These are phyloP conservation scores for Calephelis nemesis DNA, from an alignment of 1,140 invertebrate genomes.

Conservation along the genomic window DNA sequence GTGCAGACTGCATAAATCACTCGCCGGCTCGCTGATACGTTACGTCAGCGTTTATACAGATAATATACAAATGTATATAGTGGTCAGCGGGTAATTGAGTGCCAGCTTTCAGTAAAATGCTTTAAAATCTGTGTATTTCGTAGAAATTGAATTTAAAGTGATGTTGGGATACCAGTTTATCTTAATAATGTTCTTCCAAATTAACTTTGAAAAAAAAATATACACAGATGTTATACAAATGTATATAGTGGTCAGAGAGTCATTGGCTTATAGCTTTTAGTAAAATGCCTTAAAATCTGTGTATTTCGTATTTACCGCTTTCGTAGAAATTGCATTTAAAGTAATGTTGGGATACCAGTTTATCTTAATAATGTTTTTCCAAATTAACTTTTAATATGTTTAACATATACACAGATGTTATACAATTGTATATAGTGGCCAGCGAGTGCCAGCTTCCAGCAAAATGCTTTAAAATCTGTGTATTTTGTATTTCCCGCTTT, in stretches of 20 bases:
- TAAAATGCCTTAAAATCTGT: constrained; percentile 8
- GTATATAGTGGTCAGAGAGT: constrained; percentile 3
- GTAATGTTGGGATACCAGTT: neutral
- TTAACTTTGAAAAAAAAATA: too few species aligned
- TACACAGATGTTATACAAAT: neutral
- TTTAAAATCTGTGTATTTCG: neutral
- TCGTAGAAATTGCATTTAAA: neutral
- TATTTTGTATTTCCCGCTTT: neutral
- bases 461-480: constrained; percentile 6
- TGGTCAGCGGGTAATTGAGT: constrained; percentile 10
- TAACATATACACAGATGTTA: too few species aligned
- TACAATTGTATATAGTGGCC: constrained; percentile 1
- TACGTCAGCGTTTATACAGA: constrained; percentile 16
- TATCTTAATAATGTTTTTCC: too few species aligned
- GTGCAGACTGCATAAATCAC: constrained; percentile 43
- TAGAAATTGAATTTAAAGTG: neutral
- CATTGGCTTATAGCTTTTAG: neutral
- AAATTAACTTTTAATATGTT: too few species aligned
- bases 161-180: too few species aligned
- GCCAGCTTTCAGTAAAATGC: constrained; percentile 10
- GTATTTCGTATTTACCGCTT: neutral
- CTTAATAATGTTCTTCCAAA: too few species aligned
- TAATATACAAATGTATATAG: constrained; percentile 12
- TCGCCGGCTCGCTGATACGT: constrained; percentile 19
- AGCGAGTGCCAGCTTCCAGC: constrained; percentile 3